A percentile compares a stretch with the other conserved stretches of the same genome.
phyloP scores from a whole-genome alignment of 2,797 vertebrate genomes.

The Pseudomugil tenellus region DNA sequence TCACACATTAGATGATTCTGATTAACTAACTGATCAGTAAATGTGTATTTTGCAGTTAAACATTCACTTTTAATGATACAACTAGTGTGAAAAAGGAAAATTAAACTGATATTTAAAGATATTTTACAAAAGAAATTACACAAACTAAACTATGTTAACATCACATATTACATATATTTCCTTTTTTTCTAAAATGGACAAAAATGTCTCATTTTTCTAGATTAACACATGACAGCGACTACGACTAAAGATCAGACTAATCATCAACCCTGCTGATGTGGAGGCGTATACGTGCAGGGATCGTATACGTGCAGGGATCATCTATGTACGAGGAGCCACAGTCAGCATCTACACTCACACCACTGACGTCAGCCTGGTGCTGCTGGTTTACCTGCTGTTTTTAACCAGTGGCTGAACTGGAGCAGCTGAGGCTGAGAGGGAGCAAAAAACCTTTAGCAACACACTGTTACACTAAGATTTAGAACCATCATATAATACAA shows the following conservation, averaged over 20 bases:
- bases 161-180: too few relatives aligned
- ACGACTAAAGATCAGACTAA: conserved; percentile 1
- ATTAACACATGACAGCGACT: not conserved
- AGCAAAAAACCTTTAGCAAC: conserved; percentile 59
- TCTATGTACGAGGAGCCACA: conserved; percentile 43
- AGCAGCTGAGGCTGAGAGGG: conserved; percentile 68
- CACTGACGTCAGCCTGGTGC: conserved; percentile 30
- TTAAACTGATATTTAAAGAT: not conserved
- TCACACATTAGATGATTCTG: conserved; percentile 10
- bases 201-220: not conserved
- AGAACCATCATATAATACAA: not conserved
- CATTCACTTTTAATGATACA: not conserved
- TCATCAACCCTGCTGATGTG: not conserved
- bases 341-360: conserved; percentile 38
- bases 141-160: too few relatives aligned
- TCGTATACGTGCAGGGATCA: conserved; percentile 21
- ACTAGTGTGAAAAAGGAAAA: not conserved
- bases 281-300: too few relatives aligned
- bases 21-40: not conserved
- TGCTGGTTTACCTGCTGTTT: conserved; percentile 80
- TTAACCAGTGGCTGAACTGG: conserved; percentile 72
- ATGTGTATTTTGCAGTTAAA: not conserved
- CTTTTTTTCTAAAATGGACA: too few relatives aligned
- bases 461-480: not conserved
- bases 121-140: too few relatives aligned